A percentile compares a stretch with the other conserved stretches of the same genome.
Conservation (phyloP, 1,140 invertebrate genomes). For the Steinernema feltiae region DNA sequence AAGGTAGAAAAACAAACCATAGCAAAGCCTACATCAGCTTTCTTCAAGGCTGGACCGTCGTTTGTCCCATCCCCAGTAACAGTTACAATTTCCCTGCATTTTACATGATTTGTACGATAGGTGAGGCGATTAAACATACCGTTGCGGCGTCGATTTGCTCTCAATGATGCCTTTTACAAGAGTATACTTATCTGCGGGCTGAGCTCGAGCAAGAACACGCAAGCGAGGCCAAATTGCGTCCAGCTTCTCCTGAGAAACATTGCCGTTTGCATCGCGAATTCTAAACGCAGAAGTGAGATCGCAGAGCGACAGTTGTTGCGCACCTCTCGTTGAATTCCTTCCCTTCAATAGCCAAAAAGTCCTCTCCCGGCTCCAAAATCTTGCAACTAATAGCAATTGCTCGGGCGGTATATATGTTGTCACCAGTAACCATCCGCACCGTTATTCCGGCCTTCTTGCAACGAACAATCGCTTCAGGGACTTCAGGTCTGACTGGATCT, state of each 20-base stretch:
- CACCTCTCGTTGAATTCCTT: constrained; percentile 62
- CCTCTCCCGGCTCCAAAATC: constrained; percentile 66
- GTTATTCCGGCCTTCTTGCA: constrained; percentile 97
- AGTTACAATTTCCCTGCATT: constrained; percentile 83
- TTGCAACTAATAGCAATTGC: constrained; percentile 90
- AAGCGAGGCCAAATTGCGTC: constrained; percentile 43
- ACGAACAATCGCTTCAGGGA: constrained; percentile 87
- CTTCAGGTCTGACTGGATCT: constrained; percentile 91
- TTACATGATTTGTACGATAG: too few relatives aligned
- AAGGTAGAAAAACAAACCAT: constrained; percentile 35
- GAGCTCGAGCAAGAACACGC: constrained; percentile 46
- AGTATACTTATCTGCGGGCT: constrained; percentile 50
- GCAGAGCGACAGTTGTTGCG: too few relatives aligned
- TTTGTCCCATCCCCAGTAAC: constrained; percentile 98
- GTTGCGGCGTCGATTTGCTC: constrained; percentile 32
- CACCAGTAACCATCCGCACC: constrained; percentile 84
- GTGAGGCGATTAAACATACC: too few relatives aligned
- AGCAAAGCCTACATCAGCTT: constrained; percentile 58
- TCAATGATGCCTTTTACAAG: constrained; percentile 50
- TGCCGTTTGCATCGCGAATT: constrained; percentile 68
- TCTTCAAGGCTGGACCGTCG: constrained; percentile 77
- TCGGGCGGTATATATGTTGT: constrained; percentile 57
- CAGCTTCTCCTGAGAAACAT: constrained; percentile 37
- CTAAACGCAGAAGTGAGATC: too few relatives aligned
- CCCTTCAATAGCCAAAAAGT: constrained; percentile 56